These are phyloP conservation scores for Dynastes hyllus DNA, from an alignment of 2,888 invertebrate genomes.

Conservation along the genomic window DNA sequence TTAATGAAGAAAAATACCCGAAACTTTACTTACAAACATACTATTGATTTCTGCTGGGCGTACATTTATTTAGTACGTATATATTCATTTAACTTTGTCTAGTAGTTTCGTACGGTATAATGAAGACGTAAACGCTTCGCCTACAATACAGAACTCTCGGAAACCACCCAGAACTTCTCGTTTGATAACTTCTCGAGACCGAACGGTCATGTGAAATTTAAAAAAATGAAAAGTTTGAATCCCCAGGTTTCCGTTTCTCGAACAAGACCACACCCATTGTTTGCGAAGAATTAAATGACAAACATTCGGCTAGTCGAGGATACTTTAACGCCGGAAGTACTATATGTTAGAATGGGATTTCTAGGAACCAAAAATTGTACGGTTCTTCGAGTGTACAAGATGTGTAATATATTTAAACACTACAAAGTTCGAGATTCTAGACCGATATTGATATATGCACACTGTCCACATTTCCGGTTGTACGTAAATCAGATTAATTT, in stretches of 20 bases:
- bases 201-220: constrained; percentile 6
- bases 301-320: constrained; percentile 5
- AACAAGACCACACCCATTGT: constrained; percentile 37
- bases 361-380: constrained; percentile 1
- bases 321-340: constrained; percentile 25
- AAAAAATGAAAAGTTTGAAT: too few species aligned
- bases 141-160: neutral
- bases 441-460: too few species aligned
- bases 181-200: constrained; percentile 9
- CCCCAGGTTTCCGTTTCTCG: constrained; percentile 19
- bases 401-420: too few species aligned
- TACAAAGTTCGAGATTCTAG: too few species aligned
- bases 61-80: neutral
- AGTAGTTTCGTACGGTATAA: neutral
- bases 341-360: constrained; percentile 4
- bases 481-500: neutral
- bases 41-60: too few species aligned
- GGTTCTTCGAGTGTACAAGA: too few species aligned
- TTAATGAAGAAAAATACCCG: too few species aligned
- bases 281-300: constrained; percentile 31
- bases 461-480: too few species aligned
- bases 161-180: constrained; percentile 13
- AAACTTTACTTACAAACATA: too few species aligned
- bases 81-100: neutral
- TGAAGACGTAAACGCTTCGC: neutral